Conservation (phyloP, 2,888 invertebrate genomes). For the Pherbina coryleti region DNA sequence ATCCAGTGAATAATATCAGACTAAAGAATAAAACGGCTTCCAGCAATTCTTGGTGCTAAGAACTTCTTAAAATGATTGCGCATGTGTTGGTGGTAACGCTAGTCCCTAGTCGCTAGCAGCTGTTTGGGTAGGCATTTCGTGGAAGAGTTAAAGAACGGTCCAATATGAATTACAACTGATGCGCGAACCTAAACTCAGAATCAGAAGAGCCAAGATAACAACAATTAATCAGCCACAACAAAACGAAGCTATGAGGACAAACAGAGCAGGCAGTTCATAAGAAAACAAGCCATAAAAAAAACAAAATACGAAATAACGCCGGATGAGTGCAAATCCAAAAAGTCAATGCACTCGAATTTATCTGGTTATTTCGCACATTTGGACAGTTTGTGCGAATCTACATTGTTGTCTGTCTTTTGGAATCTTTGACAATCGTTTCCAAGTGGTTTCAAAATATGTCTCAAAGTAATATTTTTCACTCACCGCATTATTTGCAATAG, state of each 20-base stretch:
- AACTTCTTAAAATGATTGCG: conserved; percentile 12
- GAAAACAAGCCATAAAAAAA: neutral
- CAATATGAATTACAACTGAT: conserved; percentile 34
- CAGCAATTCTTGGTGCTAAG: conserved; percentile 9
- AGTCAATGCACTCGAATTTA: conserved; percentile 21
- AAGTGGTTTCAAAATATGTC: neutral
- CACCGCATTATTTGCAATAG: too few species aligned
- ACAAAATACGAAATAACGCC: neutral
- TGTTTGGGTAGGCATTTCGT: conserved; percentile 19
- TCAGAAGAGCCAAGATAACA: neutral
- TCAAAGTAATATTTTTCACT: neutral
- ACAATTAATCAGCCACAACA: neutral
- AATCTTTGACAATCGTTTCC: neutral
- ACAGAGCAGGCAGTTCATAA: conserved; percentile 12
- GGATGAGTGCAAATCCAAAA: neutral
- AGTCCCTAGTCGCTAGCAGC: neutral
- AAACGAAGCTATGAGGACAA: neutral
- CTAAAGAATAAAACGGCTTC: neutral
- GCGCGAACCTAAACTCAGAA: conserved; percentile 15
- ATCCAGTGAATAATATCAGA: conserved; percentile 21
- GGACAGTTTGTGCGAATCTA: neutral
- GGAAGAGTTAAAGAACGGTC: conserved; percentile 18
- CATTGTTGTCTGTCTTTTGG: neutral
- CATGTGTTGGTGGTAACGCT: conserved; percentile 1
- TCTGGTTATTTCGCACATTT: neutral